Conservation (phyloP, 2,888 invertebrate genomes). For the Villa cingulata region DNA sequence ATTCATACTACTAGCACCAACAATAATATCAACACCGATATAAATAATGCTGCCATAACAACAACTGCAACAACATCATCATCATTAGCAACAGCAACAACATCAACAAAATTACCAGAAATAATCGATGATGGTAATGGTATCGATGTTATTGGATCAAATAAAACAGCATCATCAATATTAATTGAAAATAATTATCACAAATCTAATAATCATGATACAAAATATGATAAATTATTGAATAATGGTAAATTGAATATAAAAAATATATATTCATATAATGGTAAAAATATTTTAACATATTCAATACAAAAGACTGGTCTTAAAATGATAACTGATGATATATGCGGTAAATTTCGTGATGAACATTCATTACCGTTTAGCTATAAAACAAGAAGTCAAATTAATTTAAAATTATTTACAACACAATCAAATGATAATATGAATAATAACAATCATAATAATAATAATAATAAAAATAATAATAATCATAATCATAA, state of each 20-base stretch:
- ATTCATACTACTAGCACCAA: too few species aligned
- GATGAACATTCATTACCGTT: slow-evolving; percentile 84
- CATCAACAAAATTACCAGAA: background rate
- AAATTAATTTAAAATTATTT: slow-evolving; percentile 50
- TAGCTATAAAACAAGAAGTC: slow-evolving; percentile 69
- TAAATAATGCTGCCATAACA: too few species aligned
- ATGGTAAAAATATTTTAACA: slow-evolving; percentile 39
- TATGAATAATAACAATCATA: background rate
- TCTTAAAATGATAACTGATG: slow-evolving; percentile 44
- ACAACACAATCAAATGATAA: background rate
- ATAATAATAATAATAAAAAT: background rate
- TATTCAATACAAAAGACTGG: slow-evolving; percentile 44
- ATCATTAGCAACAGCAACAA: background rate
- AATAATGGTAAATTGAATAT: slow-evolving; percentile 1
- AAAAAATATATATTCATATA: slow-evolving; percentile 20
- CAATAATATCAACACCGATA: too few species aligned
- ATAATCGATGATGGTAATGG: background rate
- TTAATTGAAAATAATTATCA: background rate
- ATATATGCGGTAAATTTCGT: slow-evolving; percentile 41
- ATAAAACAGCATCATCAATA: background rate
- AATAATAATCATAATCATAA: background rate
- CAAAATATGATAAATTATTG: background rate
- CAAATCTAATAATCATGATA: background rate
- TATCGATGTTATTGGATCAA: background rate
- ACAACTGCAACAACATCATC: background rate